Base-by-base conservation (phyloP, 2,888 invertebrate species). In the Pyralis farinalis region DNA sequence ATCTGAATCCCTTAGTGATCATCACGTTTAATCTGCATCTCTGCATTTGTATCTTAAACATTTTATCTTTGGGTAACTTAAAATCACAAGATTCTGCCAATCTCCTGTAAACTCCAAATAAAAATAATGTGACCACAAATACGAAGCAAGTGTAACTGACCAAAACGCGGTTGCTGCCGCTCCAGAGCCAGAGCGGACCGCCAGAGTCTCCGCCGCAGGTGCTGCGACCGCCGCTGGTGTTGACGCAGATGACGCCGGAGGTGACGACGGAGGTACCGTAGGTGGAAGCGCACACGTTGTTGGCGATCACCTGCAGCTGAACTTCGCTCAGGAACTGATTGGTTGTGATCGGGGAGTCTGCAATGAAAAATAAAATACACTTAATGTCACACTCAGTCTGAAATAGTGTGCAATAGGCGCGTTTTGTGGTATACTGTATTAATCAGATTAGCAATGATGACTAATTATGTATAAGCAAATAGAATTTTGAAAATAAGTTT, bases 121-220 rank as follows among this genome's bases (percentile, higher is more conserved):
- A n/a, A n/a, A n/a, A n/a, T n/a, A n/a, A n/a, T n/a, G n/a, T n/a
- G n/a, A n/a, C 27, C 22, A 21, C 25, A 7, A 21, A 11, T 30
- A 12, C 11, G 10, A 12, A 11, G 30, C 8, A 10, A 7, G 6
- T 1, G 12, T 8, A 29, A 28, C 55, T 48, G 41, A 67, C 67
- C 48, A 68, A 27, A 6, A 54, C 37, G 11, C 50, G 46, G 9
- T 47, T 46, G 48, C 49, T 54, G 34, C 58, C 50, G 4, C 49
- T 51, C n/a, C 36, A 34, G 22, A 57, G 34, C 16, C 51, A 48
- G 7, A 69, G 57, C 4, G 69, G 70, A 11, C 71, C 69, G 9
- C 68, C 69, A 12, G 70, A 70, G 49, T 70, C 67, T 3, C 69
- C 71, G 3, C 47, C 40, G 47, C 71, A 67, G 0, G 55, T 55